Evolutionary conservation across 2,888 invertebrate genomes (phyloP), one percentile per base, ranked within the genome.

Genomic region (Apodemia duryi): DNA sequence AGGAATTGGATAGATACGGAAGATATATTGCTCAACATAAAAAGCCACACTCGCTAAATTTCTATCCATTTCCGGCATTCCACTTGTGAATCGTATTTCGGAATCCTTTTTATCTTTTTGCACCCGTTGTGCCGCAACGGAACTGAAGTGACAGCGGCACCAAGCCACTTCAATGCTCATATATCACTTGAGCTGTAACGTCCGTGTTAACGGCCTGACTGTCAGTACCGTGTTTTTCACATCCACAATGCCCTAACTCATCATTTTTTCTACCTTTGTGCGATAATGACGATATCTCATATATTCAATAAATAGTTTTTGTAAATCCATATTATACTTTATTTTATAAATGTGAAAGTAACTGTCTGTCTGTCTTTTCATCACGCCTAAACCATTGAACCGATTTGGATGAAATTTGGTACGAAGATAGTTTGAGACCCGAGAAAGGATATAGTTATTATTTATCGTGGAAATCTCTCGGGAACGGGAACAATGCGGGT

Each of bases 1-100:
- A 87, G 88, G 87, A 89, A 89, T 88, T 87, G 88, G 87, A 88
- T 88, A 85, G 85, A 87, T 88, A 88, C 82, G 86, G 82, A 81
- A 88, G 85, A 91, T 88, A 88, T 91, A 90, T 89, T 87, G 82
- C 82, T 79, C 81, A 84, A 84, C 85, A 88, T 88, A 90, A 91
- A 90, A 89, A 74, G 86, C 85, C 85, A 82, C 80, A 81, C 83
- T 84, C 84, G 81, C 85, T 85, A 87, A 86, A 88, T 85, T 88
- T 86, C 86, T 85, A 84, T 85, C 88, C 85, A 87, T 90, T 90
- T 87, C 88, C 86, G 84, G 83, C 85, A 87, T 87, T 79, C 89
- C 88, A 90, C 89, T 91, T 87, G 85, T 87, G 88, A 89, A 87
- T 89, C 87, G 88, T 85, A 90, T 90, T 90, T 90, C 84, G 84